These are phyloP conservation scores for Macrocentrus cingulum DNA, from an alignment of 1,140 invertebrate genomes.

Conservation along the genomic window DNA sequence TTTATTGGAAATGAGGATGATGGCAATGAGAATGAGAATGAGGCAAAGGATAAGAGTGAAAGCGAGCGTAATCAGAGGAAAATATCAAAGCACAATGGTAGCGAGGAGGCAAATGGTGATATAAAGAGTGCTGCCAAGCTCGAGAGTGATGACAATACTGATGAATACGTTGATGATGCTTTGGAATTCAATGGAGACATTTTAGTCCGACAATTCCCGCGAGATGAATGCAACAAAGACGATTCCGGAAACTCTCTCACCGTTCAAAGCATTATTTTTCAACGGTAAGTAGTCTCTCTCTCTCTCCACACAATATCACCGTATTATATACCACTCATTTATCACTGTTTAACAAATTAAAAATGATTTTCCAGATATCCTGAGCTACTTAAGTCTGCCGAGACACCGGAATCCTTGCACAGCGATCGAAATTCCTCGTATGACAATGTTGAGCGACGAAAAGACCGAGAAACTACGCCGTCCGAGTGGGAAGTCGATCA, in stretches of 20 bases:
- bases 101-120: slow-evolving; percentile 16
- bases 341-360: background rate
- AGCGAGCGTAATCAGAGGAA: slow-evolving; percentile 38
- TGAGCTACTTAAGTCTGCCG: slow-evolving; percentile 51
- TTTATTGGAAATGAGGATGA: slow-evolving; percentile 65
- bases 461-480: slow-evolving; percentile 39
- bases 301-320: background rate
- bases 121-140: slow-evolving; percentile 33
- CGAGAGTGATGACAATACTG: slow-evolving; percentile 58
- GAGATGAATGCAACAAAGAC: slow-evolving; percentile 50
- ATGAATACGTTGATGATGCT: slow-evolving; percentile 60
- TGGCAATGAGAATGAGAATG: slow-evolving; percentile 35
- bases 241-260: slow-evolving; percentile 62
- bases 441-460: slow-evolving; percentile 68
- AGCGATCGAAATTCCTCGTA: slow-evolving; percentile 71
- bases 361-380: slow-evolving; percentile 45
- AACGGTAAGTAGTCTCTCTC: slow-evolving; percentile 57
- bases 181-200: slow-evolving; percentile 52
- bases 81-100: slow-evolving; percentile 24
- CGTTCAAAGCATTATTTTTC: slow-evolving; percentile 75
- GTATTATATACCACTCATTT: background rate
- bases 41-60: slow-evolving; percentile 39
- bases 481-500: slow-evolving; percentile 41
- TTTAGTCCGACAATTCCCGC: slow-evolving; percentile 56
- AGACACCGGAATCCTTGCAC: slow-evolving; percentile 49